Evolutionary conservation across 2,888 invertebrate species (phyloP).

Genomic region (Leucophenga maculata): DNA sequence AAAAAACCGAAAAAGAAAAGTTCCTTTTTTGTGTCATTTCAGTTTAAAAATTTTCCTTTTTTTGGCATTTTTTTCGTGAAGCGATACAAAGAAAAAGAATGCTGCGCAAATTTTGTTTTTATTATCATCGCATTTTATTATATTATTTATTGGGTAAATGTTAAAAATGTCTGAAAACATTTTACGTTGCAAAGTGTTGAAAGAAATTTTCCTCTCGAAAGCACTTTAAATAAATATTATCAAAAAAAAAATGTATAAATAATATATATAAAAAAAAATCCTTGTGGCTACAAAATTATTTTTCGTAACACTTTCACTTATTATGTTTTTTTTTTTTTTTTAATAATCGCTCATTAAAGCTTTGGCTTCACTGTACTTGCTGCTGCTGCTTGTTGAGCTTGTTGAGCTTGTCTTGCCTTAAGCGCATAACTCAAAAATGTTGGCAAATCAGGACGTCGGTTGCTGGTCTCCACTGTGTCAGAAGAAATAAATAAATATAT

Average conservation of each 20-base stretch:
- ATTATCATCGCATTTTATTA: conserved; percentile 6
- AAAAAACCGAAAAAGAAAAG: no score
- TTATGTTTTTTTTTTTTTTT: conserved; percentile 44
- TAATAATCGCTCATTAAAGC: conserved; percentile 30
- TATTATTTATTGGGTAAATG: conserved; percentile 11
- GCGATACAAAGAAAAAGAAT: neutral
- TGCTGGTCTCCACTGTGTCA: conserved; percentile 46
- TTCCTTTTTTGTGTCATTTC: neutral
- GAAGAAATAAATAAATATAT: conserved; percentile 6
- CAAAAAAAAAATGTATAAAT: conserved; percentile 11
- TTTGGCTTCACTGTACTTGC: conserved; percentile 28
- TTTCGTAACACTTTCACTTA: conserved; percentile 49
- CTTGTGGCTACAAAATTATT: conserved; percentile 47
- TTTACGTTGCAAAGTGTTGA: neutral
- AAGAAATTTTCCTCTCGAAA: neutral
- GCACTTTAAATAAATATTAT: neutral
- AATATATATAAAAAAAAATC: conserved; percentile 17
- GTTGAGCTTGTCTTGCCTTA: no score
- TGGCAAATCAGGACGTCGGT: conserved; percentile 41
- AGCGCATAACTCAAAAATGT: conserved; percentile 32
- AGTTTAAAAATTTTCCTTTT: neutral
- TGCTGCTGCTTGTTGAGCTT: no score
- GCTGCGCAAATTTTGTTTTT: neutral
- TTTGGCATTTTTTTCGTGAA: neutral
- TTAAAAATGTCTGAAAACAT: neutral